Conservation (phyloP, 2,888 invertebrate species). For the Meandrusa payeni region DNA sequence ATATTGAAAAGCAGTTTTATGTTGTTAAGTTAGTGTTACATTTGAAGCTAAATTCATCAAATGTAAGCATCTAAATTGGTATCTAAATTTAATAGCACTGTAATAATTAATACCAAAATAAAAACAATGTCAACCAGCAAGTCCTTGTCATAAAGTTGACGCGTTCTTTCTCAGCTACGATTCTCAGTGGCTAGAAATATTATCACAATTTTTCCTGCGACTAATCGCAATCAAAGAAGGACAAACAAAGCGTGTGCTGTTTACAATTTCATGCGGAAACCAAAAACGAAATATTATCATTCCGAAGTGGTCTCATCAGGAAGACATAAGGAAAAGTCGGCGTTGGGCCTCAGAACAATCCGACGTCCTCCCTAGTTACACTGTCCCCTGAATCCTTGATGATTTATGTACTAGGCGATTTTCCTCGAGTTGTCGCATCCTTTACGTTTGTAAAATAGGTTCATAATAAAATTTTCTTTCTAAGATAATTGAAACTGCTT, state of each 20-base stretch:
- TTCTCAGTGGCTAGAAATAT: conserved; percentile 3
- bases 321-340: conserved; percentile 57
- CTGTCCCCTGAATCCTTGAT: conserved; percentile 46
- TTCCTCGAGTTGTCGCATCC: conserved; percentile 35
- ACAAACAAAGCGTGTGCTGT: conserved; percentile 15
- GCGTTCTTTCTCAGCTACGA: too few relatives aligned
- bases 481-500: too few relatives aligned
- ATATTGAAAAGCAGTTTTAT: too few relatives aligned
- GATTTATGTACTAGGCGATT: conserved; percentile 33
- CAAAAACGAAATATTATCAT: conserved; percentile 36
- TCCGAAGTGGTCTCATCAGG: conserved; percentile 40
- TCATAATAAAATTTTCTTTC: too few relatives aligned
- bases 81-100: too few relatives aligned
- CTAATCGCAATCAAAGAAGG: conserved; percentile 23
- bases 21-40: too few relatives aligned
- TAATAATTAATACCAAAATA: too few relatives aligned
- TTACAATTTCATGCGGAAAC: conserved; percentile 32
- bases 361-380: conserved; percentile 40
- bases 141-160: too few relatives aligned
- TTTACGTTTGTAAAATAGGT: conserved; percentile 1
- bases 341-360: conserved; percentile 35
- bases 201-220: conserved; percentile 4
- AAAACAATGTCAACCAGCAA: too few relatives aligned
- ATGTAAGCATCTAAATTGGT: too few relatives aligned
- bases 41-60: too few relatives aligned